Base-by-base conservation (phyloP, 2,113 vertebrate genomes). In the Gadus macrocephalus region DNA sequence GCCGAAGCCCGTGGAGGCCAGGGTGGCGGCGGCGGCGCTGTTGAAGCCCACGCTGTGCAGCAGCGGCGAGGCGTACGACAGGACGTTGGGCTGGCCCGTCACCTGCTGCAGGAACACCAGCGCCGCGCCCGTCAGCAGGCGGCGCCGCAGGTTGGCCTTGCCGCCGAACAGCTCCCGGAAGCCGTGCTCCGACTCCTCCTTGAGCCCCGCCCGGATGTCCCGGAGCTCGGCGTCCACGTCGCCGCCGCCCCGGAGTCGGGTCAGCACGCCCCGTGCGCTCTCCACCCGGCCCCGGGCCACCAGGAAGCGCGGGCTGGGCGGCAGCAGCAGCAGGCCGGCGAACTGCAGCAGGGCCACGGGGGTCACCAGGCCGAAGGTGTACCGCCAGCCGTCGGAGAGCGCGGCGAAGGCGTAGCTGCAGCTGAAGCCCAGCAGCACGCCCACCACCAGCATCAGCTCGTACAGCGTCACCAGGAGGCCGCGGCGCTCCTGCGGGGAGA, bases 21-120 rank as follows among this genome's bases (percentile, higher is more conserved):
- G 81, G 53, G 94, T 96, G 0, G 96, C 96, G 4, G 95, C 95
- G 67, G 95, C 92, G 0, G 96, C 93, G 68, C 95, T 96, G 77
- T 95, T 90, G 82, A 97, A 99, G 20, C 97, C 96, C 67, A 98
- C 94, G 0, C 95, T 95, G 70, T 92, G 96, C 74, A 99, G 89
- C 62, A 99, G 91, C 1, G 95, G 96, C 0, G 96, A 97, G n/a
- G 97, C 95, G 11, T 99, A 99, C 76, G 94, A 95, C 35, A 99
- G 87, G 82, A 99, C 91, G 81, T 97, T 98, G 38, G 96, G 96
- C 75, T 99, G 97, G 3, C 97, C 97, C 0, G 96, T 98, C 1
- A 85, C 91, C 86, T 99, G 97, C 75, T 96, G 94, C 80, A 99
- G 96, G 87, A 98, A 95, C 6, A 94, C 95, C 58, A 99, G 58